Percentiles rank a stretch among this genome's conserved stretches.
Evolutionary conservation across 2,888 invertebrate species (phyloP).

Genomic region (Dioctria linearis): DNA sequence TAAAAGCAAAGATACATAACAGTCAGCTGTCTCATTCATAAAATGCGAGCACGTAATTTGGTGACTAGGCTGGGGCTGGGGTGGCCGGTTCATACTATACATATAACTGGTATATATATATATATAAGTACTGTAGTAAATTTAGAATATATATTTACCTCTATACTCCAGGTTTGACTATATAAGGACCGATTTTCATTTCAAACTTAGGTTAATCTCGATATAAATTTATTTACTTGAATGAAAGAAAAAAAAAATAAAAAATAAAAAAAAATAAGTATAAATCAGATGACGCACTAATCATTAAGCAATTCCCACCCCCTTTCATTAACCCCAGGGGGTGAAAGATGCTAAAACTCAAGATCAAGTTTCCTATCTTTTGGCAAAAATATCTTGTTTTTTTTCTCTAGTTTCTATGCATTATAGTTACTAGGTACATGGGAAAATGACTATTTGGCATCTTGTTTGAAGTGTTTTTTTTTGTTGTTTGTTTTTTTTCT

Average conservation of each 20-base stretch:
- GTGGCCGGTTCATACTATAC: not conserved
- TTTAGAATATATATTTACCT: not conserved
- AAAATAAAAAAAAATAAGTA: too few relatives aligned
- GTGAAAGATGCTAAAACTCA: too few relatives aligned
- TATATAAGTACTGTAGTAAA: not conserved
- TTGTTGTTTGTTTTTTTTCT: conserved; percentile 19
- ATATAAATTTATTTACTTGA: too few relatives aligned
- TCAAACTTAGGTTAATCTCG: not conserved
- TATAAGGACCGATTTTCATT: not conserved
- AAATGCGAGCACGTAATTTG: conserved; percentile 6
- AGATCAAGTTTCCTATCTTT: too few relatives aligned
- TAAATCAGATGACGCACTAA: too few relatives aligned
- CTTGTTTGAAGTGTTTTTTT: not conserved
- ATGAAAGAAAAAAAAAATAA: too few relatives aligned
- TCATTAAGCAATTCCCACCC: too few relatives aligned
- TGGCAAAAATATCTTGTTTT: too few relatives aligned
- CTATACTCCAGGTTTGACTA: not conserved
- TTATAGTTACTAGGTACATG: too few relatives aligned
- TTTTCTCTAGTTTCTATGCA: too few relatives aligned
- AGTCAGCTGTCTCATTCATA: conserved; percentile 52
- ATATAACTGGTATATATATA: not conserved
- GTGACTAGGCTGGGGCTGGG: conserved; percentile 3
- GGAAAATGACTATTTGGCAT: too few relatives aligned
- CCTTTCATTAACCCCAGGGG: too few relatives aligned
- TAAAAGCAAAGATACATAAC: conserved; percentile 29